These are phyloP conservation scores for Dryococelus australis DNA, from an alignment of 2,888 invertebrate genomes.

Conservation along the genomic window DNA sequence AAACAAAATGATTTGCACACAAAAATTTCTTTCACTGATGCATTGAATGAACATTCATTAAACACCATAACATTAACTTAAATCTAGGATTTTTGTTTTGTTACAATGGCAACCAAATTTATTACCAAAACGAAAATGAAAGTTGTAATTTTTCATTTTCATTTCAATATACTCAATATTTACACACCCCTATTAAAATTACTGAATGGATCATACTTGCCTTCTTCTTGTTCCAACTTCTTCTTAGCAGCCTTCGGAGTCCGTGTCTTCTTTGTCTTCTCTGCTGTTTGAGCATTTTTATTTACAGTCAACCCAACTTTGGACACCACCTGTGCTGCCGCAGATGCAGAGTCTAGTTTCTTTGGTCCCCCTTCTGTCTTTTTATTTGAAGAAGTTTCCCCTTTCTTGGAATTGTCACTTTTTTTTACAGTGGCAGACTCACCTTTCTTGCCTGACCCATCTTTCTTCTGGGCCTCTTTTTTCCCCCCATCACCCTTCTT, in stretches of 20 bases:
- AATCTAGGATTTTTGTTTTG: too few species aligned
- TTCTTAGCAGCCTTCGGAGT: slow-evolving; percentile 35
- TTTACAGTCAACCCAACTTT: slow-evolving; percentile 23
- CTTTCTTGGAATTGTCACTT: slow-evolving; percentile 45
- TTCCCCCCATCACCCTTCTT: slow-evolving; percentile 47
- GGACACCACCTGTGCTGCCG: slow-evolving; percentile 33
- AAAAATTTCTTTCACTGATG: too few species aligned
- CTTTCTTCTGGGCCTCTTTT: slow-evolving; percentile 40
- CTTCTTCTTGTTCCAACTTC: slow-evolving; percentile 65
- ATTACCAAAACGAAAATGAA: too few species aligned
- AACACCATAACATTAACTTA: too few species aligned
- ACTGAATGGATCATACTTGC: slow-evolving; percentile 54
- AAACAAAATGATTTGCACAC: too few species aligned
- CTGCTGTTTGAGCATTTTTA: slow-evolving; percentile 6
- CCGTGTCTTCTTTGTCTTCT: background rate
- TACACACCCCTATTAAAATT: too few species aligned
- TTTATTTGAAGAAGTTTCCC: slow-evolving; percentile 50
- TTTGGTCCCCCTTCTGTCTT: slow-evolving; percentile 59
- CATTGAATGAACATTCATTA: too few species aligned
- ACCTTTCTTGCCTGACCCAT: slow-evolving; percentile 32
- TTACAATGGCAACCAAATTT: too few species aligned
- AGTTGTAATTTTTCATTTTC: too few species aligned
- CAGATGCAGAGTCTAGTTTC: slow-evolving; percentile 53
- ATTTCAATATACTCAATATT: too few species aligned
- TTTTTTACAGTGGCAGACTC: slow-evolving; percentile 33